phyloP scores from a whole-genome alignment of 2,113 vertebrate genomes.

The Chinchilla lanigera region DNA sequence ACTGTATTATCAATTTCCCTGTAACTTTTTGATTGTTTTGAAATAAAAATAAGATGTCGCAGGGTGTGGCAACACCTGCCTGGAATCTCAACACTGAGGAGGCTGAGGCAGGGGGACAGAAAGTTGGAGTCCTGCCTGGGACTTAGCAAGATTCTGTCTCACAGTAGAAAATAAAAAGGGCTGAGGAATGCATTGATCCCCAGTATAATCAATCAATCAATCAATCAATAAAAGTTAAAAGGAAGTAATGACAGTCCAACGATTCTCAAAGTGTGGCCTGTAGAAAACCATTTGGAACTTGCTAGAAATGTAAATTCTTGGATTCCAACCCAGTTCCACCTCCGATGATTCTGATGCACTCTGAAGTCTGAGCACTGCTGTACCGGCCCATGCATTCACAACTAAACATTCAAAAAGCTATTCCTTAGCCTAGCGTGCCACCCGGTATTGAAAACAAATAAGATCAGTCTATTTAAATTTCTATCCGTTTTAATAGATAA shows the following conservation, averaged over 20 bases:
- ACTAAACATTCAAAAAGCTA: background rate
- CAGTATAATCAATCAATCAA: background rate
- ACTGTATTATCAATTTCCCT: background rate
- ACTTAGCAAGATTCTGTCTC: background rate
- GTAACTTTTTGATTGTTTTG: constrained; percentile 16
- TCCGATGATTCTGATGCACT: background rate
- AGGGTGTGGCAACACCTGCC: background rate
- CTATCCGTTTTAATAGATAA: background rate
- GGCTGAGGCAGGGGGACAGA: background rate
- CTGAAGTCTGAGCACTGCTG: background rate
- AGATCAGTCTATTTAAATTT: background rate
- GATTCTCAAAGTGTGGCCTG: background rate
- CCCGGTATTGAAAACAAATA: background rate
- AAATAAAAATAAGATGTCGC: background rate
- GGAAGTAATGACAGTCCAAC: background rate
- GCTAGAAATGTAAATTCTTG: background rate
- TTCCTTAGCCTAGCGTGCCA: background rate
- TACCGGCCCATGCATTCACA: background rate
- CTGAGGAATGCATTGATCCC: background rate
- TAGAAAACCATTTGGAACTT: background rate
- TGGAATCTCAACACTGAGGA: background rate
- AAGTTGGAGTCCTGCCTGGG: background rate
- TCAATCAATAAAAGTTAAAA: background rate
- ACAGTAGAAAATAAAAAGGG: background rate
- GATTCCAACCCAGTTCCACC: background rate